Evolutionary conservation across 2,797 vertebrate genomes (phyloP).

Genomic region (Martes flavigula): DNA sequence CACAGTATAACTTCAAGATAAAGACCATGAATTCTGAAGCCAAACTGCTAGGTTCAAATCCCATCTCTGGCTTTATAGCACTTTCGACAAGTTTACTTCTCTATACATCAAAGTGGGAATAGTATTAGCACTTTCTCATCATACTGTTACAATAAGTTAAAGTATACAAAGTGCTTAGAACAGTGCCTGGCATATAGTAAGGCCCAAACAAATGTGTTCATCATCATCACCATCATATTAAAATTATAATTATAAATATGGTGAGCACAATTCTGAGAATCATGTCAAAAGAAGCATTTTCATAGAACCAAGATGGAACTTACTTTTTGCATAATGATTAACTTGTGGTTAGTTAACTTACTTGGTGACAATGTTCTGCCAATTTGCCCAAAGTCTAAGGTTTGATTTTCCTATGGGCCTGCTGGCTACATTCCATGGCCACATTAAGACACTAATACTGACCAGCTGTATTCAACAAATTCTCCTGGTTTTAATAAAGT

Average conservation of each 20-base stretch:
- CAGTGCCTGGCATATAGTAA: background rate
- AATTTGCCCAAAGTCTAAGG: background rate
- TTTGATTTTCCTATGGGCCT: background rate
- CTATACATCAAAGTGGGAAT: background rate
- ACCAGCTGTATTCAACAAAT: background rate
- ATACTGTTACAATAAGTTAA: background rate
- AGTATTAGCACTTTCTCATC: background rate
- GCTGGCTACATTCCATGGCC: background rate
- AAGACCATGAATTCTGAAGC: background rate
- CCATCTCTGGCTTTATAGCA: background rate
- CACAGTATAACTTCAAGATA: background rate
- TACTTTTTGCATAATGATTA: background rate
- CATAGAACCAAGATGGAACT: background rate
- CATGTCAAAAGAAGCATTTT: background rate
- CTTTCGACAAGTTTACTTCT: constrained; percentile 2
- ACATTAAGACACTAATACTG: background rate
- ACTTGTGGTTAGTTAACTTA: background rate
- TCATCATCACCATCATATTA: background rate
- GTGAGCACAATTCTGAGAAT: background rate
- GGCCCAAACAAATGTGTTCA: background rate
- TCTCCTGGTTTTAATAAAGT: background rate
- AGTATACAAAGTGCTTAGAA: background rate
- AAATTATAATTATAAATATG: background rate
- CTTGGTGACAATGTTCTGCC: background rate
- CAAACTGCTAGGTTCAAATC: background rate